Conservation (phyloP, 2,797 vertebrate genomes). For the Hydrolagus colliei region DNA sequence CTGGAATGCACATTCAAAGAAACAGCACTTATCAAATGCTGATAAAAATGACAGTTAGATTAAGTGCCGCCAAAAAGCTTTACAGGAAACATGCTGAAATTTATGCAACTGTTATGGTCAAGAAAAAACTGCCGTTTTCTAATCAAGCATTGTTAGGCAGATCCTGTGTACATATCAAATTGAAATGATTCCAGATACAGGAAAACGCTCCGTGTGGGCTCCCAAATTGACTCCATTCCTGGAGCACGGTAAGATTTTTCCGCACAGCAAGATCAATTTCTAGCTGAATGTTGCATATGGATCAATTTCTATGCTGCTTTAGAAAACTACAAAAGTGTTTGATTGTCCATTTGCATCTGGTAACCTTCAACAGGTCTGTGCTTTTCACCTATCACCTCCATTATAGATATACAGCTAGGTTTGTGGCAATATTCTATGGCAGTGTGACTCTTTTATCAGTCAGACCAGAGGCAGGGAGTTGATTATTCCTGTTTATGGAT, state of each 20-base stretch:
- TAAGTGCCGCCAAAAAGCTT: not conserved
- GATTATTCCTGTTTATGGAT: not conserved
- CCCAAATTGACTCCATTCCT: not conserved
- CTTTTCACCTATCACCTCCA: not conserved
- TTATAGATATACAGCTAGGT: not conserved
- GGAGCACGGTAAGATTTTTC: not conserved
- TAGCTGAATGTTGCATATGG: not conserved
- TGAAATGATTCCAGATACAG: not conserved
- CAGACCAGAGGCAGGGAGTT: not conserved
- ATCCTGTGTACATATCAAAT: not conserved
- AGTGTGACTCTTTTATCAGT: not conserved
- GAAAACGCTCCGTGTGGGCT: not conserved
- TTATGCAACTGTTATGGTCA: slow-evolving; percentile 9
- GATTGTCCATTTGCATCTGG: not conserved
- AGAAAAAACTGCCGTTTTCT: not conserved
- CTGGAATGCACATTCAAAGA: not conserved
- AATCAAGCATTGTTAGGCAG: too few relatives aligned
- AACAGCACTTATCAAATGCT: not conserved
- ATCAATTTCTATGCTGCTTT: not conserved
- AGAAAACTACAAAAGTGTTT: not conserved
- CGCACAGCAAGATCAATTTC: not conserved
- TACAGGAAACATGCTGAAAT: slow-evolving; percentile 24
- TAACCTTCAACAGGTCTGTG: not conserved
- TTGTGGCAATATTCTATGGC: not conserved
- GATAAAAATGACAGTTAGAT: not conserved